Evolutionary conservation across 2,797 vertebrate genomes (phyloP), one percentile per base, ranked within the genome.

Genomic region (Urocyon cinereoargenteus): DNA sequence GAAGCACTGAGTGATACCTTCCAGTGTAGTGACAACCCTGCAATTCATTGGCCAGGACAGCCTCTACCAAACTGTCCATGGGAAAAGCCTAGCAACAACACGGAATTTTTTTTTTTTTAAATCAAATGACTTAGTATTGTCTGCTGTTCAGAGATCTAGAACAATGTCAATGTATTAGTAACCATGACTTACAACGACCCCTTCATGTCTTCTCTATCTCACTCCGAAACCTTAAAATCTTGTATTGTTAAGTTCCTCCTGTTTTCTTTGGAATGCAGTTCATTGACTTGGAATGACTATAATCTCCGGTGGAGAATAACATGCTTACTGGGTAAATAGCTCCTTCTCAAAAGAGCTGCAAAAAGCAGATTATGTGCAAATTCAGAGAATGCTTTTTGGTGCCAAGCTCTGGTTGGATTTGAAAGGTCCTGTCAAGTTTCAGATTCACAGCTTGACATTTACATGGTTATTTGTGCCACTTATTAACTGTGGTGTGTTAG

Each of bases 281-380:
- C 98, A 97, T 98, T 98, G 97, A 94, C 97, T 98, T 98, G 98
- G 98, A 98, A 97, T 86, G 96, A 94, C 84, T 95, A 73, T 97
- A 97, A 98, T 98, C 98, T 98, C 97, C 70, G 87, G 98, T 98
- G 97, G 97, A 98, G 98, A 98, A 98, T 98, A 98, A 98, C 97
- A 97, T 93, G 97, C 97, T 98, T 93, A 95, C 93, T 95, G 96
- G 94, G 97, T 98, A 97, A 98, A 98, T 90, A 97, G 86, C 91
- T 97, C 97, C 96, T 98, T 97, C 97, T 98, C 92, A 86, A 97
- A 98, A 98, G 93, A 91, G 90, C 97, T 98, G 96, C 91, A 93
- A 85, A 90, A 98, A 97, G 83, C 92, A 98, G 97, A 98, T 98
- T 97, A 95, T 81, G 96, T 97, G 97, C 85, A 96, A 97, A 97